Base-by-base conservation (phyloP, 2,113 vertebrate species). In the Bufo bufo region DNA sequence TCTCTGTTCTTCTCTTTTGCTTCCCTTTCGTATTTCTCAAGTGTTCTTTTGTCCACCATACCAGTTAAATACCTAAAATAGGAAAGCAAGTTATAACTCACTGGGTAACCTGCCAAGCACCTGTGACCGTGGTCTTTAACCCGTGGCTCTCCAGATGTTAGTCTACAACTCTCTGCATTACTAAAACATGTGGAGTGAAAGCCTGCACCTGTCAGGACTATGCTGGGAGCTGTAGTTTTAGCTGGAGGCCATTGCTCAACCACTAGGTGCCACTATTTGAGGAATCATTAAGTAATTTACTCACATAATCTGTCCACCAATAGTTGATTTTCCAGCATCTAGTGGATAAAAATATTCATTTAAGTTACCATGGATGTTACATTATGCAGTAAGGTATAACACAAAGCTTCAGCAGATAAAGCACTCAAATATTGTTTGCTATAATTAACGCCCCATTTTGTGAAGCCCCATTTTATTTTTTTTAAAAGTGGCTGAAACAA, bases 1-100 rank as follows among this genome's bases (percentile, higher is more conserved):
- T 99, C 98, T 96, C 98, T 97, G 95, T 99, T 99, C 94, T 99
- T 99, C 91, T 99, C 98, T 94, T 99, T 99, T 59, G 98, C 98
- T 96, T 99, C 98, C 93, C 98, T 95, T 94, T 99, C 98, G 23
- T 99, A 99, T 94, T 99, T 99, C 91, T 99, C 98, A 93, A 99
- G 96, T 77, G 98, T 99, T 92, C 98, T 95, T 95, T 99, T 99
- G 75, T 99, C 98, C 94, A 99, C 98, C 98, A 99, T 99, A 91
- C 98, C 98, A 88, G 98, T 99, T 91, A 99, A 94, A 92, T 99
- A 99, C 98, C 98, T 99, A 82, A 43, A 84, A 33, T 19, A 71
- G 9, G 6, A 69, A 66, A 52, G 2, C 4, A 66, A 79, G 6
- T 16, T 59, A 17, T 59, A 14, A 50, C 3, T 20, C 17, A 75